These are phyloP conservation scores for Paedocypris sp. DNA, from an alignment of 2,113 vertebrate genomes.

Conservation along the genomic window DNA sequence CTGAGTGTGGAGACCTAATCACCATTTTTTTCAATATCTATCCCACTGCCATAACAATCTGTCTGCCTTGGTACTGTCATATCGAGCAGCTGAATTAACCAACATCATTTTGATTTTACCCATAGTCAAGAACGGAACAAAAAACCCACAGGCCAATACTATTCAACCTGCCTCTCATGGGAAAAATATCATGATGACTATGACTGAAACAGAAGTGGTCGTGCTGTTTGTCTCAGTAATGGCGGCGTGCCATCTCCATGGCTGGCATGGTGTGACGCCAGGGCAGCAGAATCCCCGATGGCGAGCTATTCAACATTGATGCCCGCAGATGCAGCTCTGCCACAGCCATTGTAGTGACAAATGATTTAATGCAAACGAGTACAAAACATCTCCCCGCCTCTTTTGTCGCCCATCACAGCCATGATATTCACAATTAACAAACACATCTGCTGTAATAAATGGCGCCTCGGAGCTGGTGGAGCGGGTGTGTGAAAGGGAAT, in stretches of 20 bases:
- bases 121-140: no score
- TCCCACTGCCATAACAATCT: background rate
- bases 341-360: constrained; percentile 44
- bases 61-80: background rate
- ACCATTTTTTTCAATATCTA: background rate
- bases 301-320: constrained; percentile 47
- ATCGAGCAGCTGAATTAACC: background rate
- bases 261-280: constrained; percentile 38
- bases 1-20: constrained; percentile 29
- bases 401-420: constrained; percentile 45
- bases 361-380: constrained; percentile 57
- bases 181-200: background rate
- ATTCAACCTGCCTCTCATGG: background rate
- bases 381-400: constrained; percentile 44
- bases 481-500: constrained; percentile 5
- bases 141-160: no score
- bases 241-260: constrained; percentile 52
- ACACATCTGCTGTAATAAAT: constrained; percentile 50
- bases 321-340: constrained; percentile 52
- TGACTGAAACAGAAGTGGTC: constrained; percentile 3
- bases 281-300: constrained; percentile 52
- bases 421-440: constrained; percentile 57
- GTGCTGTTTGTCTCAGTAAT: constrained; percentile 46
- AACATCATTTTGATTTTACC: no score
- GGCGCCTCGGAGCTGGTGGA: constrained; percentile 9